Evolutionary conservation across 2,113 vertebrate genomes (phyloP), one percentile per base, ranked within the genome.

Genomic region (Terrapene triunguis): DNA sequence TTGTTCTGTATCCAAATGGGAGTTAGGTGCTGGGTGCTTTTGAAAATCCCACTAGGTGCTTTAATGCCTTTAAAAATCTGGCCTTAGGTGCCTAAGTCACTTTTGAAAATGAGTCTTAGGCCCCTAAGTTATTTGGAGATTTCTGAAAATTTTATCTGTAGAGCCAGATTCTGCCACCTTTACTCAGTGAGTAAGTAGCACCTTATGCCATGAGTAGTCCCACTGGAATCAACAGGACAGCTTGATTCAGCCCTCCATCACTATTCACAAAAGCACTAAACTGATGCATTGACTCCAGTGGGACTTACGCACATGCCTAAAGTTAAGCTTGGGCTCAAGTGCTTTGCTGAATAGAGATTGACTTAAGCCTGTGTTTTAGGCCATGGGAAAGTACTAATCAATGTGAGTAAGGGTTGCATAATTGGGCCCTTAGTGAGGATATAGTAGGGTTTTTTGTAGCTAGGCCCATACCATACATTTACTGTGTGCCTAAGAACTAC

Each of bases 331-430:
- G n/a, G 6, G 25, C 51, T 1, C 3, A 92, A 96, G 78, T 91
- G 87, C 88, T 95, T 83, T 95, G 95, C 89, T 96, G 89, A 94
- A 79, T 22, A 57, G 94, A 59, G 89, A 57, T 87, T 91, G 84
- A 96, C 95, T 97, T 96, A 96, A 96, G 93, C 78, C 92, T 65
- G 27, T 92, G 76, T 92, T 97, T 94, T 95, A 80, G 93, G 93
- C 90, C 92, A 88, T 32, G 88, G 88, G 82, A 95, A 97, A 92
- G 96, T 97, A 92, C 86, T 81, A 97, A 92, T 96, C 92, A 84
- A 10, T 24, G 9, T 22, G 69, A 74, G 22, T 72, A 74, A 84
- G 65, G 59, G 53, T 53, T 92, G 85, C 50, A 80, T 92, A 95
- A 96, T 91, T 91, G 80, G 48, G 59, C 82, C 17, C 0, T 6